These are phyloP conservation scores for Rhagonycha fulva DNA, from an alignment of 2,888 invertebrate species.

Conservation along the genomic window DNA sequence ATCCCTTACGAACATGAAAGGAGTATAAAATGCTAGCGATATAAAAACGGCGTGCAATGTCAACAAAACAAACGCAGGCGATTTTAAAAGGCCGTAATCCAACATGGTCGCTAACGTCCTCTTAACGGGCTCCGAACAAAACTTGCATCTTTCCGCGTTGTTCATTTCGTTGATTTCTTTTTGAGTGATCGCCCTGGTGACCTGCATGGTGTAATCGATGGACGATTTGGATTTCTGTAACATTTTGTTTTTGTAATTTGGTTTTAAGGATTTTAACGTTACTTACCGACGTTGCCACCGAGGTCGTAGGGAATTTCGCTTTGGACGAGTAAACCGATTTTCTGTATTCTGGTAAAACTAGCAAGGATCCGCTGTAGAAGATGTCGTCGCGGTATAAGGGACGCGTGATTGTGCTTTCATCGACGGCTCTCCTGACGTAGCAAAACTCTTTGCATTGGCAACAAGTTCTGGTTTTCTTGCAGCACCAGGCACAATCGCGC, in stretches of 20 bases:
- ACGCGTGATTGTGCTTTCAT: conserved; percentile 48
- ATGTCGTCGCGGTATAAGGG: conserved; percentile 87
- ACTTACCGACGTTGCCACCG: conserved; percentile 26
- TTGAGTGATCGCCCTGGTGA: conserved; percentile 74
- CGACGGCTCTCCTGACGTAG: neutral
- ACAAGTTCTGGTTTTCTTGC: neutral
- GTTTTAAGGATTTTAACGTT: neutral
- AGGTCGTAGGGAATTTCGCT: neutral
- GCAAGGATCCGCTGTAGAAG: conserved; percentile 83
- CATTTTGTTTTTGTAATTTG: neutral
- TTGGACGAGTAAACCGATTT: conserved; percentile 23
- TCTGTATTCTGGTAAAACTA: conserved; percentile 77
- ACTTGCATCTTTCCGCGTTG: conserved; percentile 63
- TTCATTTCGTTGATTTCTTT: conserved; percentile 72
- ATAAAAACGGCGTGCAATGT: conserved; percentile 86
- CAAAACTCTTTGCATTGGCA: neutral
- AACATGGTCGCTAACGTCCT: conserved; percentile 79
- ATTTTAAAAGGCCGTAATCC: conserved; percentile 79
- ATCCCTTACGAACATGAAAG: conserved; percentile 73
- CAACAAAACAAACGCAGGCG: conserved; percentile 82
- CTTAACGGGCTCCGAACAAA: conserved; percentile 75
- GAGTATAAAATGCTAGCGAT: conserved; percentile 91
- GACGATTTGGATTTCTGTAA: conserved; percentile 56
- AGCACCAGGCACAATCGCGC: neutral
- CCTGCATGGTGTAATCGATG: conserved; percentile 78